Conservation (phyloP, 2,113 vertebrate genomes). For the Anas platyrhynchos region DNA sequence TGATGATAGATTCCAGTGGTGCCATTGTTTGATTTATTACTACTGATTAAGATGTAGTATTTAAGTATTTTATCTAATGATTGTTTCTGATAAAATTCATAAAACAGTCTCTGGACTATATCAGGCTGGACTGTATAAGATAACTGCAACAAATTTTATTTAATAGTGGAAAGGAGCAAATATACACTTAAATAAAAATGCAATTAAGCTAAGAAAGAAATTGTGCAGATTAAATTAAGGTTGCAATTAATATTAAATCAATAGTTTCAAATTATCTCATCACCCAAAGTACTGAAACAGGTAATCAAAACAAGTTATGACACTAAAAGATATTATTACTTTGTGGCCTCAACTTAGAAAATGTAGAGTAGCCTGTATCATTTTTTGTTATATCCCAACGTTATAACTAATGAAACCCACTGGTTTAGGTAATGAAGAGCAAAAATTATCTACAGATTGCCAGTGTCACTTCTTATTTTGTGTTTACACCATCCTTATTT, state of each 20-base stretch:
- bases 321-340: neutral
- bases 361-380: neutral
- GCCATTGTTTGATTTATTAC: neutral
- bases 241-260: neutral
- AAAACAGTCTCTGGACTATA: neutral
- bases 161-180: neutral
- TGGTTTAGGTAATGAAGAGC: neutral
- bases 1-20: neutral
- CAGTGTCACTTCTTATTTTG: neutral
- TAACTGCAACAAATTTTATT: neutral
- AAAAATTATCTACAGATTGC: neutral
- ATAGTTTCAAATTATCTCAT: neutral
- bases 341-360: neutral
- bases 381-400: fast-evolving
- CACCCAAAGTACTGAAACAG: neutral
- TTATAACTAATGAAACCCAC: neutral
- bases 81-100: neutral
- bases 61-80: neutral
- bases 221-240: neutral
- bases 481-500: neutral
- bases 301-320: neutral
- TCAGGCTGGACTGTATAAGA: neutral
- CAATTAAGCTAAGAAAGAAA: neutral
- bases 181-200: neutral
- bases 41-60: neutral